Evolutionary conservation across 2,113 vertebrate genomes (phyloP).

Genomic region (Bungarus multicinctus): DNA sequence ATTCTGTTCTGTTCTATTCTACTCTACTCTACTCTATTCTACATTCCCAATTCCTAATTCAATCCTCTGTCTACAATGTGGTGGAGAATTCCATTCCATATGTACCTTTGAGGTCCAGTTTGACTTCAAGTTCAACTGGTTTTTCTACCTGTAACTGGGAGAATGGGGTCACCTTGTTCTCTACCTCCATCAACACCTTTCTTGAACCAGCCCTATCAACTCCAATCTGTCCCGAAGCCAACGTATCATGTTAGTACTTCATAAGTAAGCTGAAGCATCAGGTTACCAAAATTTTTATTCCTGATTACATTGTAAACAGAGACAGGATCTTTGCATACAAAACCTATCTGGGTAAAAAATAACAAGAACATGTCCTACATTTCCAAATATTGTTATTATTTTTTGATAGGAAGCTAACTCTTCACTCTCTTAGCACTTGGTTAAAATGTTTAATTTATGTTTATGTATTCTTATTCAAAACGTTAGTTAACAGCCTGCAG

Average conservation of each 20-base stretch:
- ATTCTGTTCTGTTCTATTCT: too few species aligned
- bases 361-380: constrained; percentile 50
- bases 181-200: neutral
- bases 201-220: neutral
- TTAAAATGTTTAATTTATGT: constrained; percentile 82
- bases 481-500: constrained; percentile 80
- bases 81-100: neutral
- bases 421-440: constrained; percentile 74
- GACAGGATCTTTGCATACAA: constrained; percentile 31
- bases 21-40: too few species aligned
- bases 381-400: constrained; percentile 55
- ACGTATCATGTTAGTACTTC: neutral
- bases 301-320: constrained; percentile 36
- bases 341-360: constrained; percentile 25
- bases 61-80: neutral
- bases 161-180: too few species aligned
- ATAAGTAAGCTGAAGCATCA: neutral
- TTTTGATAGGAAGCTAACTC: constrained; percentile 68
- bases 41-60: neutral
- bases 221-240: neutral
- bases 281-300: neutral
- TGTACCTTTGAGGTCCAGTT: neutral
- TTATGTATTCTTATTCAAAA: constrained; percentile 80
- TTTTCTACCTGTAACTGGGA: neutral
- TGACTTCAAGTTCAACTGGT: neutral